Conservation (phyloP, 2,888 invertebrate genomes). For the Allygus modestus region DNA sequence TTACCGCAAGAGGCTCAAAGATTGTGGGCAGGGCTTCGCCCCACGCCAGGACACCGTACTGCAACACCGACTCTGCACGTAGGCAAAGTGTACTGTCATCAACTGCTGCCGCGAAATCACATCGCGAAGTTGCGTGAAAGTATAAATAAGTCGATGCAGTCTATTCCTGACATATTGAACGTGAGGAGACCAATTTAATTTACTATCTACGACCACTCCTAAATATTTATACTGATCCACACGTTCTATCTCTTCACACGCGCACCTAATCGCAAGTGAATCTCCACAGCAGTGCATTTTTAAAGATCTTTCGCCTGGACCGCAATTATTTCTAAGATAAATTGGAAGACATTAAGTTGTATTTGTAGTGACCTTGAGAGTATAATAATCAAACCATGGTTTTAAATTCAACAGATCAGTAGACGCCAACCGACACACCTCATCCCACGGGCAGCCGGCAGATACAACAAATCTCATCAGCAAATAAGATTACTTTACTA, state of each 20-base stretch:
- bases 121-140: slow-evolving; percentile 39
- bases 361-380: slow-evolving; percentile 49
- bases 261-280: not conserved
- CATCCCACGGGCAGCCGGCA: slow-evolving; percentile 56
- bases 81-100: slow-evolving; percentile 34
- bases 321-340: not conserved
- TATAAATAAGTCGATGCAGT: not conserved
- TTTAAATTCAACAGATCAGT: slow-evolving; percentile 35
- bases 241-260: slow-evolving; percentile 33
- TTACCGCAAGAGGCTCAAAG: slow-evolving; percentile 34
- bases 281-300: slow-evolving; percentile 40
- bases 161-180: slow-evolving; percentile 1
- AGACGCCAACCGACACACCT: slow-evolving; percentile 31
- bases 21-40: slow-evolving; percentile 44
- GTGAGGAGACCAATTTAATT: slow-evolving; percentile 45
- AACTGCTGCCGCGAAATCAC: not conserved
- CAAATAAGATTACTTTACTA: slow-evolving; percentile 48
- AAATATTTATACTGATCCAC: slow-evolving; percentile 58
- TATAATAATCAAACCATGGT: slow-evolving; percentile 56
- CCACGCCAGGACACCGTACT: slow-evolving; percentile 59
- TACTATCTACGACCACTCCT: slow-evolving; percentile 54
- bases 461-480: slow-evolving; percentile 55
- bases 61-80: slow-evolving; percentile 54
- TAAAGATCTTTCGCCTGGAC: slow-evolving; percentile 8
- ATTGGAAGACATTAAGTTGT: slow-evolving; percentile 62